Base-by-base conservation (phyloP, 2,888 invertebrate genomes). In the Agelastica alni region DNA sequence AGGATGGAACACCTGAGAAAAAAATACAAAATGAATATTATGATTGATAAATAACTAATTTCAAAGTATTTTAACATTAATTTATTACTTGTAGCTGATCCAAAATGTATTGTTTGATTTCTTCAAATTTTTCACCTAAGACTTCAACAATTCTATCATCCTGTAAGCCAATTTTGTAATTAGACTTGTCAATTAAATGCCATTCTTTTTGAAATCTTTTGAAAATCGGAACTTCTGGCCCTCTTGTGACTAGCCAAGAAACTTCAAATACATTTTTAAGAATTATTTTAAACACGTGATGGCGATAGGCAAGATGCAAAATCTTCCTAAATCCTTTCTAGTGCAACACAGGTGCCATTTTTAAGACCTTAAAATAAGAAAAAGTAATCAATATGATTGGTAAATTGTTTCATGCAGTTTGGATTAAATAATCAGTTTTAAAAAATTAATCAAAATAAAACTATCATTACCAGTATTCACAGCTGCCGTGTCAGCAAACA, bases 401-500 rank as follows among this genome's bases (percentile, higher is more conserved):
- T n/a, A n/a, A n/a, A n/a, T n/a, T n/a, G n/a, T n/a, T n/a, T n/a
- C n/a, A n/a, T n/a, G n/a, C n/a, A n/a, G n/a, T n/a, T n/a, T n/a
- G n/a, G n/a, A n/a, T n/a, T n/a, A n/a, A n/a, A n/a, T n/a, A n/a
- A n/a, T n/a, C n/a, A n/a, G n/a, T n/a, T n/a, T n/a, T n/a, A n/a
- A n/a, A n/a, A n/a, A n/a, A n/a, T n/a, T n/a, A n/a, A n/a, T n/a
- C n/a, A n/a, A n/a, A n/a, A n/a, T n/a, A n/a, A n/a, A n/a, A n/a
- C n/a, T n/a, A n/a, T n/a, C n/a, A n/a, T n/a, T n/a, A n/a, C 34
- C 34, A 13, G 34, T 34, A 14, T 37, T 37, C 16, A 18, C 7
- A 34, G 51, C 42, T 42, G 51, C 22, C 3, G 42, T 51, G 18
- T 51, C 51, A 13, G 30, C 42, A 41, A 42, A 51, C 51, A 51